Conservation (phyloP, 2,113 vertebrate species). For the Paraplagusia blochii region DNA sequence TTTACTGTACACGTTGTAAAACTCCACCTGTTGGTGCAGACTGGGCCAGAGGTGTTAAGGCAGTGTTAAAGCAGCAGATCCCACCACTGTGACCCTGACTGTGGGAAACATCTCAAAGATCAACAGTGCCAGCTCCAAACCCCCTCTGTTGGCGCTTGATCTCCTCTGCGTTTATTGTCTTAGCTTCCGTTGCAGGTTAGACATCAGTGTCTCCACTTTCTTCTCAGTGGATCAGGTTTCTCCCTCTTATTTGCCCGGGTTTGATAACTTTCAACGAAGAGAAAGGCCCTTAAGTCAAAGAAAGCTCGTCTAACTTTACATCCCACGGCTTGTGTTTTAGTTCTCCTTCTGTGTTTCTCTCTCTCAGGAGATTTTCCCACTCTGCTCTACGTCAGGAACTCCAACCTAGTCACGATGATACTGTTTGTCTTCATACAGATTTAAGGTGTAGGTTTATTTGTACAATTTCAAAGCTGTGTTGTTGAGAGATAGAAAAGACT, state of each 20-base stretch:
- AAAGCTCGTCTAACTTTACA: constrained; percentile 1
- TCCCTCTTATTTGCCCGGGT: background rate
- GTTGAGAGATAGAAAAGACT: too few species aligned
- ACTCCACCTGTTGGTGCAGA: too few species aligned
- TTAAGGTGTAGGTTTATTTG: too few species aligned
- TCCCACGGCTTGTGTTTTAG: background rate
- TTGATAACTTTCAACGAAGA: background rate
- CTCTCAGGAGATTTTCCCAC: too few species aligned
- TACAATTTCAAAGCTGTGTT: too few species aligned
- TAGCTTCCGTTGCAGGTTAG: constrained; percentile 20
- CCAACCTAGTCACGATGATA: too few species aligned
- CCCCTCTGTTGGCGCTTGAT: constrained; percentile 2
- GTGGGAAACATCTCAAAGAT: constrained; percentile 15
- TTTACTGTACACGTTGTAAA: too few species aligned
- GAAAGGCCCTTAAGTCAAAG: constrained; percentile 3
- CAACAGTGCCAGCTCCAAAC: background rate
- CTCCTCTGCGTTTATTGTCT: constrained; percentile 17
- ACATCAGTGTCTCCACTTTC: background rate
- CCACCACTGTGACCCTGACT: background rate
- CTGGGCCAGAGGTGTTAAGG: background rate
- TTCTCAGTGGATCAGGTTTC: constrained; percentile 10
- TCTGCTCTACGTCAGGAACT: too few species aligned
- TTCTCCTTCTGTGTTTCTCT: too few species aligned
- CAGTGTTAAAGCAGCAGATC: background rate
- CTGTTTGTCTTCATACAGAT: too few species aligned